These are phyloP conservation scores for Bacillus rossius DNA, from an alignment of 1,140 invertebrate species.

Conservation along the genomic window DNA sequence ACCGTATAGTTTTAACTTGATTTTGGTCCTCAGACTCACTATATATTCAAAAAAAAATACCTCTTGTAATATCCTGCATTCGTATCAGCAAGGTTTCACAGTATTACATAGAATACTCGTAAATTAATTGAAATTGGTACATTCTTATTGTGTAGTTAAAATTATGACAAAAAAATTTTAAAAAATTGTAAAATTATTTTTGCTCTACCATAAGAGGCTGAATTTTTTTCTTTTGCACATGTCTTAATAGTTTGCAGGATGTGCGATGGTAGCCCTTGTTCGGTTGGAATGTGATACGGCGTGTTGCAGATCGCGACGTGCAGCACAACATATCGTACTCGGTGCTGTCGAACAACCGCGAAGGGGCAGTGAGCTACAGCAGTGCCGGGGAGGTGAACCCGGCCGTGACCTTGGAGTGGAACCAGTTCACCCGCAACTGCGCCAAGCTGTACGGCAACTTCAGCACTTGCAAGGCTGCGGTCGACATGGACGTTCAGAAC, in stretches of 20 bases:
- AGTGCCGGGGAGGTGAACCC: slow-evolving; percentile 96
- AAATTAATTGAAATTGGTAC: too few relatives aligned
- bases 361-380: slow-evolving; percentile 82
- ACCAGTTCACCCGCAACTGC: slow-evolving; percentile 85
- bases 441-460: slow-evolving; percentile 93
- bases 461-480: slow-evolving; percentile 75
- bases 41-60: too few relatives aligned
- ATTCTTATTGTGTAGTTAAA: too few relatives aligned
- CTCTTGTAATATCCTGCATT: too few relatives aligned
- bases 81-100: too few relatives aligned
- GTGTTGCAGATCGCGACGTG: slow-evolving; percentile 73
- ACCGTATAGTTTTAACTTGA: too few relatives aligned
- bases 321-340: slow-evolving; percentile 89
- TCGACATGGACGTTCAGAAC: slow-evolving; percentile 90
- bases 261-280: slow-evolving; percentile 7
- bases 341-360: slow-evolving; percentile 73
- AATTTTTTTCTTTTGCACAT: background rate
- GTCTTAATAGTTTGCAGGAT: background rate
- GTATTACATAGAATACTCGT: too few relatives aligned
- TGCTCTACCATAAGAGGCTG: too few relatives aligned
- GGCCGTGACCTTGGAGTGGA: slow-evolving; percentile 80
- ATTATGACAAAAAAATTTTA: too few relatives aligned
- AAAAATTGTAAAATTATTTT: too few relatives aligned
- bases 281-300: too few relatives aligned
- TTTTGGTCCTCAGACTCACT: too few relatives aligned